These are phyloP conservation scores for Macrosteles quadrilineatus DNA, from an alignment of 1,140 invertebrate species.

Conservation along the genomic window DNA sequence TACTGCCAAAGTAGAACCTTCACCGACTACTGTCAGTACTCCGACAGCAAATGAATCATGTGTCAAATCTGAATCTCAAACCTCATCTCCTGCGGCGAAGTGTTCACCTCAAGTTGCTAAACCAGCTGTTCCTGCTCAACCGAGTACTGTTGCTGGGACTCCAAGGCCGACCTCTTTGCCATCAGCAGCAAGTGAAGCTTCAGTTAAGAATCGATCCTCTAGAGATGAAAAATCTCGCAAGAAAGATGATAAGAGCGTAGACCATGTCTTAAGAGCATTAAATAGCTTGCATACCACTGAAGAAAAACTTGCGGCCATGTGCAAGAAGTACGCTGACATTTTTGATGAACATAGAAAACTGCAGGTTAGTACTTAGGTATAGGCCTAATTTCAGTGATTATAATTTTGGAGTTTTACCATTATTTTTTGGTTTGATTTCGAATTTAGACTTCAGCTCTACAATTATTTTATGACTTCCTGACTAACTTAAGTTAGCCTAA, in stretches of 20 bases:
- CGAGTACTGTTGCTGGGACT: background rate
- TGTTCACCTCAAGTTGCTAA: too few species aligned
- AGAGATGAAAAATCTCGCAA: constrained; percentile 49
- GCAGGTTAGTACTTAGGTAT: constrained; percentile 53
- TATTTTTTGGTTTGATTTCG: too few species aligned
- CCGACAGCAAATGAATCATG: too few species aligned
- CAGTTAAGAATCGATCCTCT: constrained; percentile 3
- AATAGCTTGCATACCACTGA: constrained; percentile 66
- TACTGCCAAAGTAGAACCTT: too few species aligned
- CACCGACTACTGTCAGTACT: too few species aligned
- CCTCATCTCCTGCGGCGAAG: too few species aligned
- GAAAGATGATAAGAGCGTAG: constrained; percentile 61
- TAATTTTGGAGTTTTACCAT: too few species aligned
- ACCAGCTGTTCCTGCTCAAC: background rate
- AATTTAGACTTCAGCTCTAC: too few species aligned
- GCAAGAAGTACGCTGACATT: constrained; percentile 76
- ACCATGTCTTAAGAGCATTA: constrained; percentile 71
- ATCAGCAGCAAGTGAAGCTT: constrained; percentile 5
- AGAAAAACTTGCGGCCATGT: constrained; percentile 72
- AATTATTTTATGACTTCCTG: too few species aligned
- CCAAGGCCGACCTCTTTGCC: background rate
- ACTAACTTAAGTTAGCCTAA: too few species aligned
- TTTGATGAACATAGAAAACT: constrained; percentile 74
- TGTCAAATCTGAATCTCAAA: too few species aligned
- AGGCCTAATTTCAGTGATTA: too few species aligned